These are phyloP conservation scores for Drosophila austrosaltans DNA, from an alignment of 2,888 invertebrate genomes.

Conservation along the genomic window DNA sequence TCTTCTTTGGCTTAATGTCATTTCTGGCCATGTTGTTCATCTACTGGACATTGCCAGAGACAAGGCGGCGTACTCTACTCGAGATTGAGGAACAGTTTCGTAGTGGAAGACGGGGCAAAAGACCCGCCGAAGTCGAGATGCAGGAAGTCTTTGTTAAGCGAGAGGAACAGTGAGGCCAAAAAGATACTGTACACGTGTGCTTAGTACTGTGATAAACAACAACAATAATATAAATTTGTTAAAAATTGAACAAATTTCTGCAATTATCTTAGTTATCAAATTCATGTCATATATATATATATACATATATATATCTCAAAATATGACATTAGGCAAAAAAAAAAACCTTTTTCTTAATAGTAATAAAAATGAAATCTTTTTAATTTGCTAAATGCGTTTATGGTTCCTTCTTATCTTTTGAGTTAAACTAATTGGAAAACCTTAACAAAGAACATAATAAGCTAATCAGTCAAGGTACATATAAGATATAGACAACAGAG, in stretches of 20 bases:
- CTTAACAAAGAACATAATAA: neutral
- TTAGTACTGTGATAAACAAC: constrained; percentile 59
- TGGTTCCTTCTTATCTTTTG: neutral
- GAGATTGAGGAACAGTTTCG: constrained; percentile 87
- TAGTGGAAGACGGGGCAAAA: constrained; percentile 32
- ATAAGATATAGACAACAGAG: neutral
- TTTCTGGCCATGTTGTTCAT: constrained; percentile 86
- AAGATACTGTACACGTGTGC: constrained; percentile 14
- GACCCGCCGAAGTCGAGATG: constrained; percentile 67
- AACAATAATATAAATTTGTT: neutral
- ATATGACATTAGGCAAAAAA: neutral
- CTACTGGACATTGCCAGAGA: constrained; percentile 87
- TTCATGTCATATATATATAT: neutral
- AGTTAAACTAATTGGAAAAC: neutral
- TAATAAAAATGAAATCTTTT: constrained; percentile 11
- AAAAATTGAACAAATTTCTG: neutral
- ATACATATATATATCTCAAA: neutral
- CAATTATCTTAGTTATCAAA: neutral
- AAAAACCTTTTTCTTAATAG: neutral
- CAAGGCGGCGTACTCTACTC: constrained; percentile 87
- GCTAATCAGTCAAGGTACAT: neutral
- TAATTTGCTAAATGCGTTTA: neutral
- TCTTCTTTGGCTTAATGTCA: constrained; percentile 86
- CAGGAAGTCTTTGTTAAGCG: constrained; percentile 55
- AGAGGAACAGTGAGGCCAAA: neutral